Evolutionary conservation across 2,113 vertebrate species (phyloP).

Genomic region (Malurus melanocephalus): DNA sequence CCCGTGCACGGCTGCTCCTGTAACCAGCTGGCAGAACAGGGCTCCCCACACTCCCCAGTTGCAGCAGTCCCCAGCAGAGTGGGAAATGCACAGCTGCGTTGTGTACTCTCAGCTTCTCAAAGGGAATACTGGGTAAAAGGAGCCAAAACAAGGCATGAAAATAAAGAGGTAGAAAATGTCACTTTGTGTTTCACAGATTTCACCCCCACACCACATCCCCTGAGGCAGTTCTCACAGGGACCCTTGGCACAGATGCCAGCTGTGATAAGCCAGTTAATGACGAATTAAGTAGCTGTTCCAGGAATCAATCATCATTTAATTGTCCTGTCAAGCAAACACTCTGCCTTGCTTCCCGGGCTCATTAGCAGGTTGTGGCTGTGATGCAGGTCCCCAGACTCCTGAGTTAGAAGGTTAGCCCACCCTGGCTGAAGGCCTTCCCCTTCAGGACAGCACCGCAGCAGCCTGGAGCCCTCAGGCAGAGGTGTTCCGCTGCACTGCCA

Average conservation of each 20-base stretch:
- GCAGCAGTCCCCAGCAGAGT: not conserved
- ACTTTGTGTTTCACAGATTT: not conserved
- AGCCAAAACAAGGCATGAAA: not conserved
- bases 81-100: not conserved
- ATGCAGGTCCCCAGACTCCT: not conserved
- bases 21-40: not conserved
- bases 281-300: conserved; percentile 51
- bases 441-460: not conserved
- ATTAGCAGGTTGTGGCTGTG: not conserved
- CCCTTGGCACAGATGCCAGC: not conserved
- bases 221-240: not conserved
- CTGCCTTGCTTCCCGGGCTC: not conserved
- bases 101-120: not conserved
- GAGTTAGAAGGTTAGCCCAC: not conserved
- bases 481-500: fast-evolving
- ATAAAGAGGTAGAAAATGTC: not conserved
- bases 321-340: conserved; percentile 45
- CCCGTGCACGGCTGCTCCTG: not conserved
- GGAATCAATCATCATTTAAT: conserved; percentile 56
- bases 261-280: conserved; percentile 46
- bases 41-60: not conserved
- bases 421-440: not conserved
- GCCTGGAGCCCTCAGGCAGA: fast-evolving
- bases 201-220: not conserved
- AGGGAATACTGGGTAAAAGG: not conserved